Evolutionary conservation across 1,140 invertebrate genomes (phyloP).

Genomic region (Cotesia vestalis): DNA sequence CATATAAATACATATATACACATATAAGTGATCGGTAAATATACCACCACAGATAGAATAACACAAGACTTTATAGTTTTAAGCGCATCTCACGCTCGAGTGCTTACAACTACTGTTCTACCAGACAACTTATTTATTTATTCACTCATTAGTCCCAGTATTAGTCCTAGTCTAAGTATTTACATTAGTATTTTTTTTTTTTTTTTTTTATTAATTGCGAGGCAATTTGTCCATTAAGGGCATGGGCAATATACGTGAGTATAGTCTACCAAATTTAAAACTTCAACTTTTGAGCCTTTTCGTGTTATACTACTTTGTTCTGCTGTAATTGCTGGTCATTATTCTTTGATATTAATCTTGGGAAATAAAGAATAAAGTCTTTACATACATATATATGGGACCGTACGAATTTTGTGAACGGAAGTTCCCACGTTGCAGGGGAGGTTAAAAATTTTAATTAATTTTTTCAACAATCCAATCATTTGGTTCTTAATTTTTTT

Average conservation of each 20-base stretch:
- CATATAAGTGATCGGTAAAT: not conserved
- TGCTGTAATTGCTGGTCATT: not conserved
- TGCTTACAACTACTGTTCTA: conserved; percentile 37
- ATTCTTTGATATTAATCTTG: conserved; percentile 3
- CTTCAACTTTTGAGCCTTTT: too few species aligned
- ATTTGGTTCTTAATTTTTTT: too few species aligned
- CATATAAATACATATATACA: not conserved
- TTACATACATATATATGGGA: too few species aligned
- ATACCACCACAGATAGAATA: not conserved
- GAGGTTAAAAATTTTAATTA: not conserved
- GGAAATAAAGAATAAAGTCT: not conserved
- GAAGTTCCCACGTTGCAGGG: conserved; percentile 13
- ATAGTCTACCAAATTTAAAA: too few species aligned
- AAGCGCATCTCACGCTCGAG: conserved; percentile 51
- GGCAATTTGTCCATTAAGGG: too few species aligned
- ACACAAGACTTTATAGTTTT: not conserved
- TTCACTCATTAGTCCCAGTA: too few species aligned
- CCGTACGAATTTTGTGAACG: not conserved
- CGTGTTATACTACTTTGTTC: not conserved
- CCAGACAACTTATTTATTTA: too few species aligned
- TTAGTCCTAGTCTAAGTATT: too few species aligned
- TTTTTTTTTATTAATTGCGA: too few species aligned
- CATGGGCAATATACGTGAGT: too few species aligned
- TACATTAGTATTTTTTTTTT: not conserved
- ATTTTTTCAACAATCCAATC: not conserved